A percentile compares a stretch with the other conserved stretches of the same genome.
phyloP scores from a whole-genome alignment of 1,140 invertebrate species.

The Tetraneura akinire region DNA sequence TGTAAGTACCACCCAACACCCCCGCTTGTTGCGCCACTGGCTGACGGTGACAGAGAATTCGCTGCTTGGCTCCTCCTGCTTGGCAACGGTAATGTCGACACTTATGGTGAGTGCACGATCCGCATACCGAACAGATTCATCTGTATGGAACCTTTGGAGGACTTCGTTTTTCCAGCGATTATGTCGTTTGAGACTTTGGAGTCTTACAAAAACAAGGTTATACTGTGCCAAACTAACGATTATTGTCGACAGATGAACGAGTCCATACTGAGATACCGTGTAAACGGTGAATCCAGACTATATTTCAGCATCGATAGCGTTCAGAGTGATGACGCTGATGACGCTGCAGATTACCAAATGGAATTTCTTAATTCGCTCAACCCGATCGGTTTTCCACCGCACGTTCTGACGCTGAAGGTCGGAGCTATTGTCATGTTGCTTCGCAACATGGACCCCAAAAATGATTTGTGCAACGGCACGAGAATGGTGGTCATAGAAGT shows the following conservation, averaged over 20 bases:
- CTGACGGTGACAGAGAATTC: no score
- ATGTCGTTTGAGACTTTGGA: background rate
- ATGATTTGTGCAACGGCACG: slow-evolving; percentile 58
- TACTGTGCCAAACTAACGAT: background rate
- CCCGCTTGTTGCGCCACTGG: no score
- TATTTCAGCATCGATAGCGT: background rate
- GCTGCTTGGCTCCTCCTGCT: slow-evolving; percentile 59
- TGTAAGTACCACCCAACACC: no score
- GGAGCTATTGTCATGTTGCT: slow-evolving; percentile 58
- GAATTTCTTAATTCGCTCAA: slow-evolving; percentile 57
- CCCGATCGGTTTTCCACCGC: slow-evolving; percentile 54
- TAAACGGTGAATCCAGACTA: background rate
- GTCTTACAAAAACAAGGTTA: no score
- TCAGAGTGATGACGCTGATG: background rate
- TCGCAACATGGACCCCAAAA: slow-evolving; percentile 57
- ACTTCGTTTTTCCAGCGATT: background rate
- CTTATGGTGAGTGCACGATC: no score
- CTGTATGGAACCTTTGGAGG: background rate
- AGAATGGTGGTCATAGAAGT: background rate
- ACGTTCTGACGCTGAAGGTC: slow-evolving; percentile 58
- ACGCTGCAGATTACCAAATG: slow-evolving; percentile 54
- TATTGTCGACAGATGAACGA: background rate
- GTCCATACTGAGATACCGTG: background rate
- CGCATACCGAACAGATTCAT: no score
- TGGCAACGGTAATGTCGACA: slow-evolving; percentile 53